phyloP scores from a whole-genome alignment of 2,797 vertebrate species.

The Acipenser ruthenus region DNA sequence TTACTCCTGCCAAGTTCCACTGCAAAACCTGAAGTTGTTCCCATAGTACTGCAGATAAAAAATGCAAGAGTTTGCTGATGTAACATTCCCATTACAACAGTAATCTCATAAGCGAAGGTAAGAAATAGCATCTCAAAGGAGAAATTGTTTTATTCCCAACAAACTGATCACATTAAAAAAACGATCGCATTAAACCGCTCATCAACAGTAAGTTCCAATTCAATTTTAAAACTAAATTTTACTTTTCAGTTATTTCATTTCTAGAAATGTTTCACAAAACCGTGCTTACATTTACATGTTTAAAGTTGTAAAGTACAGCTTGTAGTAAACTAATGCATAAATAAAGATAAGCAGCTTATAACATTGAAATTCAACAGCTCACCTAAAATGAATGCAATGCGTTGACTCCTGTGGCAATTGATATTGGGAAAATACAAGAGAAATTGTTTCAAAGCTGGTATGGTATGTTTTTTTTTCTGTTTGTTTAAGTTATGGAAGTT shows the following conservation, averaged over 20 bases:
- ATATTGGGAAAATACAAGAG: background rate
- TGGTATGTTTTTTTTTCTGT: background rate
- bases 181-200: too few relatives aligned
- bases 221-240: too few relatives aligned
- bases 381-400: conserved; percentile 3
- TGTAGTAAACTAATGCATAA: conserved; percentile 9
- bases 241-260: too few relatives aligned
- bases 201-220: too few relatives aligned
- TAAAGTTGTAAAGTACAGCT: conserved; percentile 3
- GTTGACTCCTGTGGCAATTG: background rate
- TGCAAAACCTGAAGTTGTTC: conserved; percentile 25
- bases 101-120: background rate
- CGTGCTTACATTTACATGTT: too few relatives aligned
- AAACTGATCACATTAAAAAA: too few relatives aligned
- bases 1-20: conserved; percentile 9
- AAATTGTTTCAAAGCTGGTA: background rate
- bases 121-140: background rate
- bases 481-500: conserved; percentile 14
- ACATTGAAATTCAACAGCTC: background rate
- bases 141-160: conserved; percentile 11
- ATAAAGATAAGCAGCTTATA: background rate
- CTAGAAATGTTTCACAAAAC: too few relatives aligned
- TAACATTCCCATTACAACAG: conserved; percentile 30
- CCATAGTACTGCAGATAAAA: conserved; percentile 31
- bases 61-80: conserved; percentile 24